Evolutionary conservation across 2,888 invertebrate genomes (phyloP).

Genomic region (Cephalotes varians): DNA sequence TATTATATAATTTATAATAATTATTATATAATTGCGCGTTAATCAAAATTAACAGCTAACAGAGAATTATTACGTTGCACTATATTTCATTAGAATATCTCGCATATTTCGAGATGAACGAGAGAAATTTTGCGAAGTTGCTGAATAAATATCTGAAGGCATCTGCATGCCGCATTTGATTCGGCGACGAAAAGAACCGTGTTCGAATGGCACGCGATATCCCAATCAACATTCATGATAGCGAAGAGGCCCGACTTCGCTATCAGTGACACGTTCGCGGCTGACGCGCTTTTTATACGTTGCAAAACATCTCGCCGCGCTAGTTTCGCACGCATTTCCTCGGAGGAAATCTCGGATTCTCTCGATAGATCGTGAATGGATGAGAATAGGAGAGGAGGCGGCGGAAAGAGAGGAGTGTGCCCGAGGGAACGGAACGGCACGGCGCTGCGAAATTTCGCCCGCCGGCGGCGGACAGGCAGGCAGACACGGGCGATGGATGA

Average conservation of each 20-base stretch:
- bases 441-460: constrained; percentile 71
- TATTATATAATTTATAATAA: no score
- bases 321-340: constrained; percentile 51
- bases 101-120: background rate
- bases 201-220: background rate
- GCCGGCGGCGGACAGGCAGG: constrained; percentile 65
- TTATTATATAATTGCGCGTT: no score
- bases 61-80: background rate
- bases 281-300: constrained; percentile 7
- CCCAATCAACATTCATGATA: background rate
- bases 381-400: constrained; percentile 21
- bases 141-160: constrained; percentile 19
- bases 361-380: constrained; percentile 47
- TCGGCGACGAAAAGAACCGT: background rate
- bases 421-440: constrained; percentile 44
- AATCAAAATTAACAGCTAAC: constrained; percentile 15
- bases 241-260: background rate
- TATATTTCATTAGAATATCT: background rate
- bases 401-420: constrained; percentile 10
- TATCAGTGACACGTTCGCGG: background rate
- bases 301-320: constrained; percentile 19
- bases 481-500: constrained; percentile 78
- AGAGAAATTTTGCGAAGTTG: constrained; percentile 4
- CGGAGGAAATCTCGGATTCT: constrained; percentile 67
- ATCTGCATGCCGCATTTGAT: background rate